Conservation (phyloP, 2,888 invertebrate species). For the Drosophila tanythrix region DNA sequence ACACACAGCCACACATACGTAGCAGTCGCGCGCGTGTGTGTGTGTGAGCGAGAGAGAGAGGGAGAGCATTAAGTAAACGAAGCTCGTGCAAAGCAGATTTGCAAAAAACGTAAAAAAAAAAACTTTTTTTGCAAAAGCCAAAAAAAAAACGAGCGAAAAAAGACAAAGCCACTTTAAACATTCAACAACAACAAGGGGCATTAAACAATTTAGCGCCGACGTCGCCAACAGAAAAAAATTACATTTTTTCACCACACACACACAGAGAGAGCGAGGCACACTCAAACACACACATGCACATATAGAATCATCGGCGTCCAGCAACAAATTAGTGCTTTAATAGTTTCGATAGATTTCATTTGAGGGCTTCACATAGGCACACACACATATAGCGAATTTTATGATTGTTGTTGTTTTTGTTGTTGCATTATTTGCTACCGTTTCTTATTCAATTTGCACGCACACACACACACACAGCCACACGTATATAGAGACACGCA, state of each 20-base stretch:
- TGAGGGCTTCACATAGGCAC: constrained; percentile 23
- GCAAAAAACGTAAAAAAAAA: constrained; percentile 52
- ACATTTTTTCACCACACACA: constrained; percentile 61
- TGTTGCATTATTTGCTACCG: constrained; percentile 67
- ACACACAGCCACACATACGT: constrained; percentile 11
- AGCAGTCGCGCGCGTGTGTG: constrained; percentile 29
- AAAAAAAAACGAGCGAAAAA: constrained; percentile 50
- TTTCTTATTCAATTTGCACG: constrained; percentile 78
- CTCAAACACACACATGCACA: constrained; percentile 34
- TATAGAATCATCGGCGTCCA: constrained; percentile 50
- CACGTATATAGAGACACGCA: constrained; percentile 51
- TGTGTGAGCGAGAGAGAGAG: constrained; percentile 27
- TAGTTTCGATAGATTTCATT: constrained; percentile 36
- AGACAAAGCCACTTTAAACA: constrained; percentile 63
- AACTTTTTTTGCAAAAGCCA: constrained; percentile 43
- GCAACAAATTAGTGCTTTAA: constrained; percentile 33
- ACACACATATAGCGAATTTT: constrained; percentile 46
- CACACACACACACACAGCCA: constrained; percentile 51
- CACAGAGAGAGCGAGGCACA: constrained; percentile 26
- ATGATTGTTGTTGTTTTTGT: constrained; percentile 47
- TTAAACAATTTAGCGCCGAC: constrained; percentile 58
- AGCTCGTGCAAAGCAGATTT: constrained; percentile 74
- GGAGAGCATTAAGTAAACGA: constrained; percentile 69
- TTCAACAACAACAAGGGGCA: constrained; percentile 53
- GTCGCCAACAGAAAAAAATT: constrained; percentile 49